Evolutionary conservation across 2,113 vertebrate species (phyloP).

Genomic region (Laticauda laticaudata): DNA sequence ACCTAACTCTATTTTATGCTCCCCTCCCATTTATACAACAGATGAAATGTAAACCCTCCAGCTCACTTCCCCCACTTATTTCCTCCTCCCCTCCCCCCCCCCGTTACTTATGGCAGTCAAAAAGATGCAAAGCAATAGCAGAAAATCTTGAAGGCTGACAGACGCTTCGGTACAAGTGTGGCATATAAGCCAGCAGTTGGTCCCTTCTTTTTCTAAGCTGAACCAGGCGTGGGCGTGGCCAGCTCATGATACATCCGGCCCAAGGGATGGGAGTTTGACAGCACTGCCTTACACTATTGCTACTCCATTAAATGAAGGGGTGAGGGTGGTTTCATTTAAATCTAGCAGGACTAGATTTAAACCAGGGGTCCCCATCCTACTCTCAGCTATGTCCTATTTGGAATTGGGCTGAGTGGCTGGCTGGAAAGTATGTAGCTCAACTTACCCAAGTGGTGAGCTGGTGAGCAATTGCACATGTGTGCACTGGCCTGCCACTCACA

Average conservation of each 20-base stretch:
- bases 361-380: not conserved
- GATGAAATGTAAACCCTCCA: no score
- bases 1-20: no score
- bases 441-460: not conserved
- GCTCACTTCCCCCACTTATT: no score
- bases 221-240: no score
- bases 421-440: not conserved
- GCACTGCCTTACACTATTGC: not conserved
- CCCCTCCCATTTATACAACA: no score
- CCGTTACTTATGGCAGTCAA: no score
- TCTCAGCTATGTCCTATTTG: not conserved
- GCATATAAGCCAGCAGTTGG: not conserved
- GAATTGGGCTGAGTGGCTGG: not conserved
- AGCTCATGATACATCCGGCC: no score
- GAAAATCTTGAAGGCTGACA: no score
- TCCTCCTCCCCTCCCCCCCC: no score
- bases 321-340: not conserved
- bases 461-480: not conserved
- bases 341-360: not conserved
- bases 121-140: no score
- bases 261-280: no score
- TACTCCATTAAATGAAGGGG: not conserved
- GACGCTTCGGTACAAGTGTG: not conserved
- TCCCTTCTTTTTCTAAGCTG: conserved; percentile 1
- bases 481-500: not conserved